Percentiles rank a stretch among this genome's conserved stretches.
phyloP scores from a whole-genome alignment of 2,888 invertebrate genomes.

The Leucania comma region DNA sequence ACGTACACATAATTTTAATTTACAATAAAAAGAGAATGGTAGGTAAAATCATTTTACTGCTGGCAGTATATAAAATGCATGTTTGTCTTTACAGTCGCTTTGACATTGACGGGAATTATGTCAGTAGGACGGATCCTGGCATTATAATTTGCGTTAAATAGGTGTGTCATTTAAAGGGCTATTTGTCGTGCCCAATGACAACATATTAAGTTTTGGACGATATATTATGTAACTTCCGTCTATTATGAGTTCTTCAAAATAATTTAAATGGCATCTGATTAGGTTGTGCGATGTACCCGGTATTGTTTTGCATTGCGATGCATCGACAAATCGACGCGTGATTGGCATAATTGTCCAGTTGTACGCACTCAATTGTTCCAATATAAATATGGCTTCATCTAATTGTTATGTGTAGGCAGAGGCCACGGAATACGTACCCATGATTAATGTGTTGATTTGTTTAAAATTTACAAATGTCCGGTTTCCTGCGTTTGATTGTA shows the following conservation, averaged over 20 bases:
- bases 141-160: constrained; percentile 22
- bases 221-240: constrained; percentile 48
- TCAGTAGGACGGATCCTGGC: constrained; percentile 51
- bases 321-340: constrained; percentile 75
- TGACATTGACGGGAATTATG: constrained; percentile 56
- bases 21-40: constrained; percentile 6
- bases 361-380: constrained; percentile 75
- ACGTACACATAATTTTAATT: constrained; percentile 18
- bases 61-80: constrained; percentile 23
- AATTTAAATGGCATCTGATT: constrained; percentile 60
- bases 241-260: constrained; percentile 55
- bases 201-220: constrained; percentile 27
- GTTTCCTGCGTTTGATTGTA: constrained; percentile 45
- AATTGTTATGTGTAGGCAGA: constrained; percentile 67
- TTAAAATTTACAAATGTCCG: constrained; percentile 43
- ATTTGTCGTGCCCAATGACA: constrained; percentile 14
- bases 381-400: constrained; percentile 74
- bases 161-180: constrained; percentile 31
- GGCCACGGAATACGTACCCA: constrained; percentile 37
- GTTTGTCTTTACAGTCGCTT: constrained; percentile 41
- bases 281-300: constrained; percentile 54
- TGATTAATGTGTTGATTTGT: constrained; percentile 52
- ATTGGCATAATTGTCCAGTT: constrained; percentile 76
- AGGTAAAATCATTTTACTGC: constrained; percentile 5
- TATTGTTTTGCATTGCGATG: constrained; percentile 71